Conservation (phyloP, 2,888 invertebrate genomes). For the Drosophila melanosoma region DNA sequence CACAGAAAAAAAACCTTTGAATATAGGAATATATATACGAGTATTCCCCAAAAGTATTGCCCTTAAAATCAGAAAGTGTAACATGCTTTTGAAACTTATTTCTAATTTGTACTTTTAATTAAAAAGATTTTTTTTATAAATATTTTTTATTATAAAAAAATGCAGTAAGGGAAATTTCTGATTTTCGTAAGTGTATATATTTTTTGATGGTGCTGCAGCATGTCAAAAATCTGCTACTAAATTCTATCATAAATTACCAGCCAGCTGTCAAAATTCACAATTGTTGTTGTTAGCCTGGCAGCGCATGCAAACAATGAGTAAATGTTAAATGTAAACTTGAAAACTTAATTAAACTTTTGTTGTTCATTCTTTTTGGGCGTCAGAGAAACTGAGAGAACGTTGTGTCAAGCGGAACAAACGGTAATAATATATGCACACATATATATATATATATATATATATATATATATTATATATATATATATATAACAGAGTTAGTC, state of each 20-base stretch:
- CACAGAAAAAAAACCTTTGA: background rate
- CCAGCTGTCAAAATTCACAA: constrained; percentile 63
- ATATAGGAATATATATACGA: too few relatives aligned
- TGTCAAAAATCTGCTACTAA: constrained; percentile 70
- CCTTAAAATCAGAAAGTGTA: background rate
- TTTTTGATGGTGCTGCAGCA: constrained; percentile 36
- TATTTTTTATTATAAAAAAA: background rate
- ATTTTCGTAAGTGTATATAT: background rate
- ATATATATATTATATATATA: background rate
- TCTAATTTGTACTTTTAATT: background rate
- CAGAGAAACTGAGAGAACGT: constrained; percentile 5
- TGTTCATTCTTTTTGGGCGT: constrained; percentile 5
- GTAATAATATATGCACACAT: constrained; percentile 3
- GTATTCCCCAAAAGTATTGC: background rate
- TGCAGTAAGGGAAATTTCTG: background rate
- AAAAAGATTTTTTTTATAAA: background rate
- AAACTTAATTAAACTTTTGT: constrained; percentile 76
- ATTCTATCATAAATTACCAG: constrained; percentile 73
- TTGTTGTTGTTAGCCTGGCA: constrained; percentile 48
- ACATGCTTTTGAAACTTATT: background rate
- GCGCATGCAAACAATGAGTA: constrained; percentile 66
- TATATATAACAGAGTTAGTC: background rate
- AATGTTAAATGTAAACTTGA: constrained; percentile 74
- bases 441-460: background rate
- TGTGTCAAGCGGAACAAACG: constrained; percentile 7